Conservation (phyloP, 2,797 vertebrate genomes). For the Falco naumanni region DNA sequence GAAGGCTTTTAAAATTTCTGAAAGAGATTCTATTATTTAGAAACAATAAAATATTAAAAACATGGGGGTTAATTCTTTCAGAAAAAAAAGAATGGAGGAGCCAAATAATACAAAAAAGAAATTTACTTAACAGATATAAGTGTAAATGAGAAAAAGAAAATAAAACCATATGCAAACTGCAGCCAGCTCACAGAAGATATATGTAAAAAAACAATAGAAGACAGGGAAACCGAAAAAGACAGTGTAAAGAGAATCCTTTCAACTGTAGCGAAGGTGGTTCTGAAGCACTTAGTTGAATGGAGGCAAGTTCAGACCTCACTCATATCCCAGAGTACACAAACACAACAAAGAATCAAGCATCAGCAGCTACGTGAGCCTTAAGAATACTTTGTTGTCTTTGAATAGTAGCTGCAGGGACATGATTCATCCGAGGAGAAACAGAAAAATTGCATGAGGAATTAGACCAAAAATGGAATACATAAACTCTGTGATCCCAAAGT, state of each 20-base stretch:
- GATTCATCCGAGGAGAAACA: neutral
- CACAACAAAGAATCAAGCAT: neutral
- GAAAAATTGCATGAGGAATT: neutral
- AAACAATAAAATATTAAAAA: constrained; percentile 3
- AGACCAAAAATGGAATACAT: neutral
- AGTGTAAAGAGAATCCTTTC: neutral
- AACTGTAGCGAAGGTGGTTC: neutral
- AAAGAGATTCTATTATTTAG: constrained; percentile 3
- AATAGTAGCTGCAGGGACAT: neutral
- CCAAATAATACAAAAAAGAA: neutral
- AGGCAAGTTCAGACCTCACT: neutral
- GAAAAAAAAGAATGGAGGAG: neutral
- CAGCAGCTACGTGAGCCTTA: neutral
- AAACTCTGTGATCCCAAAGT: neutral
- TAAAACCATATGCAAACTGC: neutral
- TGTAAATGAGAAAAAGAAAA: neutral
- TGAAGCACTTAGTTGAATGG: neutral
- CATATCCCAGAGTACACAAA: neutral
- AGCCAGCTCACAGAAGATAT: neutral
- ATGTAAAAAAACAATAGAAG: neutral
- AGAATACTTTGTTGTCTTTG: neutral
- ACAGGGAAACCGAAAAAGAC: neutral
- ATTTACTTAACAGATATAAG: neutral
- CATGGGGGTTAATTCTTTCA: neutral
- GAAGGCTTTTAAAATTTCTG: constrained; percentile 4